These are phyloP conservation scores for Chrysomallon squamiferum DNA, from an alignment of 1,140 invertebrate genomes.

Conservation along the genomic window DNA sequence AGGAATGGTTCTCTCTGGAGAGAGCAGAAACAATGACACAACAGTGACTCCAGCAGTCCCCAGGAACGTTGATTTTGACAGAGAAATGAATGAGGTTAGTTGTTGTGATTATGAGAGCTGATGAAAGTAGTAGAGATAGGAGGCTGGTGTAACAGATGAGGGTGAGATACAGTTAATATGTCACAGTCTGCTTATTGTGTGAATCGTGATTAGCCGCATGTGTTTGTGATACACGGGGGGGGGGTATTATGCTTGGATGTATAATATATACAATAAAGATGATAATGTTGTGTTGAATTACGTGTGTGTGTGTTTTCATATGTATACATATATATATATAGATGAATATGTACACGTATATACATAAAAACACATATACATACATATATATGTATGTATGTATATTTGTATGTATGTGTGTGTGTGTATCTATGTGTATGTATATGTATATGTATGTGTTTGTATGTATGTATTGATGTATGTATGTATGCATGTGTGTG, in stretches of 20 bases:
- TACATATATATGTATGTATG: too few relatives aligned
- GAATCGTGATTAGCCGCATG: not conserved
- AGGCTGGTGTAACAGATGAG: not conserved
- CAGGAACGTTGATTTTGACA: too few relatives aligned
- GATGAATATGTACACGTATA: too few relatives aligned
- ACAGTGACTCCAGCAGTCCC: too few relatives aligned
- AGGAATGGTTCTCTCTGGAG: too few relatives aligned
- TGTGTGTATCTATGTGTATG: conserved; percentile 2
- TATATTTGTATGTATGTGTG: too few relatives aligned
- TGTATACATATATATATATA: too few relatives aligned
- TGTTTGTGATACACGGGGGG: not conserved
- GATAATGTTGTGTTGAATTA: not conserved
- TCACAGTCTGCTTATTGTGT: not conserved
- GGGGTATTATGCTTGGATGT: not conserved
- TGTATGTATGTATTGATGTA: not conserved
- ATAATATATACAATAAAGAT: not conserved
- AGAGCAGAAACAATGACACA: too few relatives aligned
- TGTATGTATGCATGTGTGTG: not conserved
- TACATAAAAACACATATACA: too few relatives aligned
- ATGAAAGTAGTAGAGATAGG: not conserved
- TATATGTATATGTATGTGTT: not conserved
- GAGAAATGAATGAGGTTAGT: too few relatives aligned
- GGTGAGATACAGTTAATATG: not conserved
- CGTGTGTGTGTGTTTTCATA: conserved; percentile 8
- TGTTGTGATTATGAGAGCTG: too few relatives aligned